Evolutionary conservation across 30 jellyfish, hydroid and myxozoan genomes (phyloP).

Genomic region (Pseudorhiza aurosa): DNA sequence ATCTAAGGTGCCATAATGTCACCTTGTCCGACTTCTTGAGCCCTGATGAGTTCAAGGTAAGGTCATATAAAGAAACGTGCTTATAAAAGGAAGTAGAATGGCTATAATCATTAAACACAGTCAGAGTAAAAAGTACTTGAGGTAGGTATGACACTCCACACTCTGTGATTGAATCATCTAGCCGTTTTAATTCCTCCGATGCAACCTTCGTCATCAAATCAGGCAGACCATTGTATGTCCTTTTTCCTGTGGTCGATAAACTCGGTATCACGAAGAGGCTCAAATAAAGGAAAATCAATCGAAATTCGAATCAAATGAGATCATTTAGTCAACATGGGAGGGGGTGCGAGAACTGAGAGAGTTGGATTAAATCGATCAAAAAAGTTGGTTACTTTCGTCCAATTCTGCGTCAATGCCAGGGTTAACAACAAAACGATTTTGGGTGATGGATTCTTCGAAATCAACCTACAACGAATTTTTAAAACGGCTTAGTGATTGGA

Average conservation of each 20-base stretch:
- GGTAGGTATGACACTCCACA: slow-evolving; percentile 98
- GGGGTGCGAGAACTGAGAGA: not conserved
- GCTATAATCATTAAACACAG: too few relatives aligned
- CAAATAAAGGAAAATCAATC: not conserved
- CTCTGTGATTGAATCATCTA: slow-evolving; percentile 82
- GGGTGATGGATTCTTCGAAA: slow-evolving; percentile 85
- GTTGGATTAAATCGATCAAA: not conserved
- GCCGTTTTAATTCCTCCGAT: slow-evolving; percentile 77
- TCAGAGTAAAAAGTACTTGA: too few relatives aligned
- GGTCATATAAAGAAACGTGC: too few relatives aligned
- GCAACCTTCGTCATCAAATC: slow-evolving; percentile 95
- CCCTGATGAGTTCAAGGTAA: too few relatives aligned
- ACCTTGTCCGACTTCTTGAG: too few relatives aligned
- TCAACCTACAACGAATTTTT: slow-evolving; percentile 59
- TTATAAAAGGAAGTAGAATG: too few relatives aligned
- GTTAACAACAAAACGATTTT: slow-evolving; percentile 81
- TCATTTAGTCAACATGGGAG: not conserved
- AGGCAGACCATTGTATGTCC: slow-evolving; percentile 94
- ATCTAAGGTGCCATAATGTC: too few relatives aligned
- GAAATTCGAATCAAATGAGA: not conserved
- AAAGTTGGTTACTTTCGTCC: slow-evolving; percentile 78
- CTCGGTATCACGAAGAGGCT: not conserved
- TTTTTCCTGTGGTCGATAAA: slow-evolving; percentile 84
- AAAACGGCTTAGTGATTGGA: too few relatives aligned
- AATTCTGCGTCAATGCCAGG: slow-evolving; percentile 93